Base-by-base conservation (phyloP, 2,888 invertebrate genomes). In the Drosophila sordidapex region DNA sequence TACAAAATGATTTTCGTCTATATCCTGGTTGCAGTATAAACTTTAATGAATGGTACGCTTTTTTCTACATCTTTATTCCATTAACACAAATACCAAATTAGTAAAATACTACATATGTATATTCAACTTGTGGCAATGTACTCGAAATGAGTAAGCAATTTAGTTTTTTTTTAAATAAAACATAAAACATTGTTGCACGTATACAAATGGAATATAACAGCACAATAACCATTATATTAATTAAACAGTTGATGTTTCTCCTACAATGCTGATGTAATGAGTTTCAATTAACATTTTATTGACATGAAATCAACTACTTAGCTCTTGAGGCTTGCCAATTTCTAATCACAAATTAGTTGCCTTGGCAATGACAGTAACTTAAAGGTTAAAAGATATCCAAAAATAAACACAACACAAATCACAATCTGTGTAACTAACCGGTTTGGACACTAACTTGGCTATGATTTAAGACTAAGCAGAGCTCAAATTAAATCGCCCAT, bases 201-300 rank as follows among this genome's bases (percentile, higher is more conserved):
- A 29, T 36, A n/a, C 15, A 1, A 49, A 52, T 38, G 18, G 21
- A 21, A 48, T 57, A 31, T 43, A 49, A 52, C 52, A 18, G 36
- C 38, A 40, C 33, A 36, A 43, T 21, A 40, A 2, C 13, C 49
- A 40, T 31, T 25, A 13, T 21, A 36, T 46, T 29, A 43, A 68
- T 56, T 54, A n/a, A 62, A 49, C 4, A 8, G 8, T 8, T 51
- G 13, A 53, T 62, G 21, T 48, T n/a, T 49, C 13, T 10, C 10
- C 27, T 35, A 36, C 38, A 65, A 25, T 49, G 54, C 27, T 56
- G 54, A 61, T 71, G 74, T 59, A 83, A 70, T 67, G 40, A 29
- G 15, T 43, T n/a, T 63, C 67, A 69, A 83, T 86, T 64, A 70
- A 57, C 40, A 36, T 33, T 58, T 72, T 60, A 66, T 70, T 68